Percentiles rank a stretch among this genome's conserved stretches.
Evolutionary conservation across 2,113 vertebrate genomes (phyloP).

Genomic region (Podilymbus podiceps): DNA sequence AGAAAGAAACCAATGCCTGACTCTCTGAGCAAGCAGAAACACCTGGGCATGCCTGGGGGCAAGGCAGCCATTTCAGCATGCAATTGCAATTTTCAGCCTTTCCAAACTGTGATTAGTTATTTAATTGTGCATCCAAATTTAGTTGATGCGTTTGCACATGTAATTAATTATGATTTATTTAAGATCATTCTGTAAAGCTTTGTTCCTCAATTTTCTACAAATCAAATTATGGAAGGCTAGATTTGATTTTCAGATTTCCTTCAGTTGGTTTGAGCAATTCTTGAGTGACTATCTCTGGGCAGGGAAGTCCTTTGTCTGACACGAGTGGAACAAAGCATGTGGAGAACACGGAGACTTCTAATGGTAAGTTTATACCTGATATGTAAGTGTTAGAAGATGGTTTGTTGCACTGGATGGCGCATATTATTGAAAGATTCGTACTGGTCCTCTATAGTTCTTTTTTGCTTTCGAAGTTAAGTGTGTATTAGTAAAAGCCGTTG

Average conservation of each 20-base stretch:
- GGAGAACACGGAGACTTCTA: background rate
- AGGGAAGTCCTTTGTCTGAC: background rate
- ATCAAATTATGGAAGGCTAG: background rate
- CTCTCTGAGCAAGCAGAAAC: background rate
- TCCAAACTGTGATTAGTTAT: background rate
- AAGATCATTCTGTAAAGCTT: background rate
- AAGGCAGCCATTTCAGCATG: background rate
- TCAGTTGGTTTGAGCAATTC: background rate
- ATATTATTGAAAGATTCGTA: fast-evolving
- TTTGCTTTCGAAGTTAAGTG: background rate
- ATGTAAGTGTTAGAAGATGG: background rate
- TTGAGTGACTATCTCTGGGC: background rate
- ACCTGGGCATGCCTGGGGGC: background rate
- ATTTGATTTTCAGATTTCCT: background rate
- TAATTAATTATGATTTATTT: conserved; percentile 43
- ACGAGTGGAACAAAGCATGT: fast-evolving
- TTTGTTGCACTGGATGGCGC: fast-evolving
- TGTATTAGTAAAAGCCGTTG: background rate
- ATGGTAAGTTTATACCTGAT: background rate
- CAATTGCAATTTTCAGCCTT: conserved; percentile 23
- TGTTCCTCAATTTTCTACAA: conserved; percentile 10
- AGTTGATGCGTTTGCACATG: conserved; percentile 6
- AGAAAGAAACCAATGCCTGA: background rate
- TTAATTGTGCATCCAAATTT: background rate
- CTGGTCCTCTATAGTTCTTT: background rate